Evolutionary conservation across 2,888 invertebrate species (phyloP), one percentile per base, ranked within the genome.

Genomic region (Campoplex nolae): DNA sequence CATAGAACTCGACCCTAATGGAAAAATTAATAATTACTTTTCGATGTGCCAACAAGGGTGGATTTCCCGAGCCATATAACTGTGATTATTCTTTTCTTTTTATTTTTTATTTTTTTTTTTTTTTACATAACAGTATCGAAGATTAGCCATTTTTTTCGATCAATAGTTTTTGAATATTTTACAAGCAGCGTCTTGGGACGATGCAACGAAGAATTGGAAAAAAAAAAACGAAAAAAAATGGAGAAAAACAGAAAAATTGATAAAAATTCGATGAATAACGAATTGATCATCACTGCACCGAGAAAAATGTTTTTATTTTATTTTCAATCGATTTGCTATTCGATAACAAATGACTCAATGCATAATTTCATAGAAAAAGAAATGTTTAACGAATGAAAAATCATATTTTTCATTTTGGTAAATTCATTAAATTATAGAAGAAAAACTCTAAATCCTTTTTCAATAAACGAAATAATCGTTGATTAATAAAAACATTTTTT

Each of bases 31-130:
- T 70, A n/a, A 80, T 73, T 56, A 48, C 11, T 54, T 67, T 54
- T 74, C 74, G 81, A 74, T 74, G 81, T 74, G 73, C 74, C 81
- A 67, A 81, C 54, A 80, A 35, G 81, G 81, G 54, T 82, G 48
- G 13, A 76, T 68, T 81, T 83, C 48, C 23, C 78, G 54, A 54
- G 68, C 28, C 54, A 56, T 42, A n/a, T 58, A 48, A 70, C 32
- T 45, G 38, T 51, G 28, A 65, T 83, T 54, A 71, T 62, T 74
- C 45, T 48, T 58, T 28, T 56, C 18, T 62, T 71, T 4, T 16
- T 16, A 28, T 13, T 16, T 42, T 23, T 23, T 23, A 23, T 73
- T 13, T 62, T 38, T 73, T 9, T 76, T 73, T 75, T 28, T 75
- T 73, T 68, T 80, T 77, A 62, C 74, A 83, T 74, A 67, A 65